phyloP scores from a whole-genome alignment of 2,888 invertebrate genomes.

The Andrena flavipes region DNA sequence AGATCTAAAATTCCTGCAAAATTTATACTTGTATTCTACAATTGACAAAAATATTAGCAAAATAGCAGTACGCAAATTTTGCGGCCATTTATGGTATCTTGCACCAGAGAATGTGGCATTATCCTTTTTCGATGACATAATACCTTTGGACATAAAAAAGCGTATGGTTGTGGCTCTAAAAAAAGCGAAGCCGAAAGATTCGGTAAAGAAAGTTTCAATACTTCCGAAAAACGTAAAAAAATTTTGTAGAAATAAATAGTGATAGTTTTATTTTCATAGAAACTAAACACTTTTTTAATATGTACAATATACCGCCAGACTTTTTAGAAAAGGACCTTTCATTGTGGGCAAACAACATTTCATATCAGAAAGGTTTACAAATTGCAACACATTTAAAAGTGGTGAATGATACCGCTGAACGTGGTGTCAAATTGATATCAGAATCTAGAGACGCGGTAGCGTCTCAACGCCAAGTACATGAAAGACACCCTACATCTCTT shows the following conservation, averaged over 20 bases:
- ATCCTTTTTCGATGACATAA: background rate
- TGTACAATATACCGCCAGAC: constrained; percentile 1
- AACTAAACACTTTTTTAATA: background rate
- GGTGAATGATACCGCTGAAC: no score
- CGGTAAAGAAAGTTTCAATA: background rate
- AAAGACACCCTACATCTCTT: no score
- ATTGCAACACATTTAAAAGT: no score
- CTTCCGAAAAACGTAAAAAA: background rate
- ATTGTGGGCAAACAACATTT: background rate
- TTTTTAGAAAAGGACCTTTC: constrained; percentile 1
- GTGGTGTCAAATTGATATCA: background rate
- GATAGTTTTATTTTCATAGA: background rate
- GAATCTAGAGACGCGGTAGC: no score
- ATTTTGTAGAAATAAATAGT: background rate
- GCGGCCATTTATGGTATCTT: background rate
- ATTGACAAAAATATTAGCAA: background rate
- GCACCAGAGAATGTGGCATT: background rate
- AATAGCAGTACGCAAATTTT: constrained; percentile 2
- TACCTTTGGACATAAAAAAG: background rate
- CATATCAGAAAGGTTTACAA: no score
- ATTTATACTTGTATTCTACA: no score
- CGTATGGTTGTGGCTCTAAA: background rate
- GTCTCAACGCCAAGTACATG: no score
- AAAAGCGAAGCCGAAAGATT: background rate
- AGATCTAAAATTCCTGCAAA: no score